phyloP scores from a whole-genome alignment of 2,888 invertebrate species.

The Perizoma affinitatum region DNA sequence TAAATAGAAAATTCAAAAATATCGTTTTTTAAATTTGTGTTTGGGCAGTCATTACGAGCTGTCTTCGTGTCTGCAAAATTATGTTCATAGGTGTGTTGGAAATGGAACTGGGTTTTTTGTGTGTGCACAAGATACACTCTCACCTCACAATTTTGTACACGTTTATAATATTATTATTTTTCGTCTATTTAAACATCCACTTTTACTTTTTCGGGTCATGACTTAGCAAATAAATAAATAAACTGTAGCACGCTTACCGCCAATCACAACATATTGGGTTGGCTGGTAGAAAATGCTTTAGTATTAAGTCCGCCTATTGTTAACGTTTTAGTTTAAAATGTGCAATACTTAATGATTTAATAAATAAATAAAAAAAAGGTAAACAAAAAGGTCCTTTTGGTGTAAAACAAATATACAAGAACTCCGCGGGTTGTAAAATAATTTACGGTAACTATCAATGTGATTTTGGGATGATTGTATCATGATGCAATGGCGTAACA shows the following conservation, averaged over 20 bases:
- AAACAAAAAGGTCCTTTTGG: conserved; percentile 35
- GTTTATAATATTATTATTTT: conserved; percentile 48
- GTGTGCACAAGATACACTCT: conserved; percentile 19
- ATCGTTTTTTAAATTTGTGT: not conserved
- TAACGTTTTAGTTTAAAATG: too few relatives aligned
- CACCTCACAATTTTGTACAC: conserved; percentile 38
- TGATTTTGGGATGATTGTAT: conserved; percentile 28
- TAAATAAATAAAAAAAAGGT: too few relatives aligned
- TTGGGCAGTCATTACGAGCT: conserved; percentile 3
- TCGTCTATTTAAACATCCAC: conserved; percentile 54
- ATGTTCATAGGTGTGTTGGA: conserved; percentile 48
- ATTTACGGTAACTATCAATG: conserved; percentile 29
- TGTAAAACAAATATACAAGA: conserved; percentile 20
- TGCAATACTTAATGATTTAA: too few relatives aligned
- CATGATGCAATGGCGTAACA: too few relatives aligned
- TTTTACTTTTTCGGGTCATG: conserved; percentile 69
- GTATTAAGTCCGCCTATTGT: too few relatives aligned
- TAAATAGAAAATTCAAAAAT: too few relatives aligned
- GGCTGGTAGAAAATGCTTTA: too few relatives aligned
- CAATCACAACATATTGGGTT: too few relatives aligned
- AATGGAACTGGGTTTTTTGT: conserved; percentile 49
- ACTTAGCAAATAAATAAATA: too few relatives aligned
- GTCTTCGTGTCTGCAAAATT: conserved; percentile 55
- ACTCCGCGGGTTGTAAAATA: conserved; percentile 19
- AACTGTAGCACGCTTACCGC: too few relatives aligned